Conservation (phyloP, 2,113 vertebrate genomes). For the Chloroceryle aenea region DNA sequence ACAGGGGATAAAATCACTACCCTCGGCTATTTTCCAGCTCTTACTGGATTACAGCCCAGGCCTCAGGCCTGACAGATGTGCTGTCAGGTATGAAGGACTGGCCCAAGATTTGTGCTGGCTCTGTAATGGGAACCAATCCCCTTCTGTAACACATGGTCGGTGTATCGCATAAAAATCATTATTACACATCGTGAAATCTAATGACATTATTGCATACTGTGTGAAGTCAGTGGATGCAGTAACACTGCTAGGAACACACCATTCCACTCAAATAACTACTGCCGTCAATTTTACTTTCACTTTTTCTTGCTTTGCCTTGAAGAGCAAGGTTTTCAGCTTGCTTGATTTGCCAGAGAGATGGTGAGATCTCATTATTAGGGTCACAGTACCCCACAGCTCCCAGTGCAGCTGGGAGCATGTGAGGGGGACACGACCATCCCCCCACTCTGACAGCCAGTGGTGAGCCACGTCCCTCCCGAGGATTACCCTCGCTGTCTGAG, state of each 20-base stretch:
- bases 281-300: background rate
- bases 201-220: conserved; percentile 33
- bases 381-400: background rate
- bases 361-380: background rate
- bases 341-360: background rate
- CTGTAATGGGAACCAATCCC: background rate
- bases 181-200: conserved; percentile 39
- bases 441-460: background rate
- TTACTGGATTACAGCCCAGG: background rate
- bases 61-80: background rate
- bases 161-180: background rate
- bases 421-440: background rate
- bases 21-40: background rate
- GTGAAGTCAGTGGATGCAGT: conserved; percentile 13
- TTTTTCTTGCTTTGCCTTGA: background rate
- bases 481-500: background rate
- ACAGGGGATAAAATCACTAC: background rate
- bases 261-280: background rate
- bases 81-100: background rate
- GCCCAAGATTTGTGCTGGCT: background rate
- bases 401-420: fast-evolving
- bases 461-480: background rate
- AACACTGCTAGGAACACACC: background rate
- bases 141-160: background rate
- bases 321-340: background rate